Percentiles rank a stretch among this genome's conserved stretches.
Conservation (phyloP, 2,888 invertebrate genomes). For the Terebella lapidaria region DNA sequence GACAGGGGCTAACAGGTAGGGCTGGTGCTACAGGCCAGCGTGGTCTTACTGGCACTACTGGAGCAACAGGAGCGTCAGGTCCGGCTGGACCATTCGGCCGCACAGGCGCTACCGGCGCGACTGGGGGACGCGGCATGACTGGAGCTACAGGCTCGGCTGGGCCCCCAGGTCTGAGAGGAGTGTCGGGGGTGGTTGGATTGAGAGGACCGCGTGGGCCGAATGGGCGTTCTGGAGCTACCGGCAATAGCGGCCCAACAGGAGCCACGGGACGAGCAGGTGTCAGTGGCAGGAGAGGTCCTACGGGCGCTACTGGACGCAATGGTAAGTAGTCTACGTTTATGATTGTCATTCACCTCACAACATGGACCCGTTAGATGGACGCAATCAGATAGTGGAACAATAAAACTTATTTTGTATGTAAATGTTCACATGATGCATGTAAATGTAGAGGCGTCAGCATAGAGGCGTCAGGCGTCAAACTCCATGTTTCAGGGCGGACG, state of each 20-base stretch:
- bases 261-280: neutral
- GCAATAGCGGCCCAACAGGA: neutral
- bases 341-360: no score
- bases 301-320: neutral
- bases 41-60: constrained; percentile 3
- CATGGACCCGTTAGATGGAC: no score
- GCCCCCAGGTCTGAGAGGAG: neutral
- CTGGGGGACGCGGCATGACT: neutral
- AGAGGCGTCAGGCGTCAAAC: neutral
- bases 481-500: neutral
- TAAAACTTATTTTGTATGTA: no score
- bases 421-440: no score
- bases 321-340: no score
- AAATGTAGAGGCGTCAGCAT: no score
- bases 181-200: neutral
- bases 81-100: neutral
- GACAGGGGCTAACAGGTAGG: neutral
- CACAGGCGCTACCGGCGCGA: constrained; percentile 5
- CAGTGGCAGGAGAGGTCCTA: neutral
- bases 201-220: neutral
- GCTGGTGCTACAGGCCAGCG: constrained; percentile 7
- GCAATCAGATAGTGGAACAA: no score
- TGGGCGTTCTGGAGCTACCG: neutral
- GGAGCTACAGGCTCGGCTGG: constrained; percentile 6
- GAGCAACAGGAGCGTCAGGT: neutral